Base-by-base conservation (phyloP, 2,113 vertebrate species). In the Ictalurus furcatus region DNA sequence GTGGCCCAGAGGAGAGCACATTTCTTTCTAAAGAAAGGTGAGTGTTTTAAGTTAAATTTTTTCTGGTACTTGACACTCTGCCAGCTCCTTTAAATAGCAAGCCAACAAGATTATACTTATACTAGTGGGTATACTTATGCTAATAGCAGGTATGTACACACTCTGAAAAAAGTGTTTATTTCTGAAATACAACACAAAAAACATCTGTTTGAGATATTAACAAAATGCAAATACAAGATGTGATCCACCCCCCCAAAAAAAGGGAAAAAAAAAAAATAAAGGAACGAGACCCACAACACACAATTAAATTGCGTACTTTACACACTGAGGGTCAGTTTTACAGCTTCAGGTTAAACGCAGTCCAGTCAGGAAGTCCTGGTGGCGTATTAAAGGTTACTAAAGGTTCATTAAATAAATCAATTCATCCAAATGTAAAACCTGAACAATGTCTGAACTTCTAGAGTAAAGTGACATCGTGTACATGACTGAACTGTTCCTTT, bases 161-260 rank as follows among this genome's bases (percentile, higher is more conserved):
- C 44, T 48, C 4, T 44, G 40, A 44, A 48, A 48, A 48, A 48
- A 48, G 6, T 30, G 73, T 90, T 85, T 90, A 89, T 85, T 90
- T 44, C 80, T 69, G 23, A 17, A 44, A 81, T 23, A 78, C 37
- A 21, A 37, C 30, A 19, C 17, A 73, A 40, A 28, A 34, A 59
- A 59, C 23, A 30, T 40, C 34, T 34, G 25, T 58, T n/a, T 79
- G 86, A 52, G 59, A 65, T 1, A 76, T 6, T 23, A 40, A 25
- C 19, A 78, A 17, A 65, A 63, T 40, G 23, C 52, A 40, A 16
- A 74, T 3, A 25, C 9, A 6, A 56, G 3, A 40, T 12, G 40
- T 78, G 6, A 13, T 12, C 6, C 40, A 2, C 40, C 48, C 48
- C 6, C 44, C 6, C 44, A 12, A 12, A 11, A 34, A 34, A 34